phyloP scores from a whole-genome alignment of 2,888 invertebrate species.

The Ornithoptera priamus region DNA sequence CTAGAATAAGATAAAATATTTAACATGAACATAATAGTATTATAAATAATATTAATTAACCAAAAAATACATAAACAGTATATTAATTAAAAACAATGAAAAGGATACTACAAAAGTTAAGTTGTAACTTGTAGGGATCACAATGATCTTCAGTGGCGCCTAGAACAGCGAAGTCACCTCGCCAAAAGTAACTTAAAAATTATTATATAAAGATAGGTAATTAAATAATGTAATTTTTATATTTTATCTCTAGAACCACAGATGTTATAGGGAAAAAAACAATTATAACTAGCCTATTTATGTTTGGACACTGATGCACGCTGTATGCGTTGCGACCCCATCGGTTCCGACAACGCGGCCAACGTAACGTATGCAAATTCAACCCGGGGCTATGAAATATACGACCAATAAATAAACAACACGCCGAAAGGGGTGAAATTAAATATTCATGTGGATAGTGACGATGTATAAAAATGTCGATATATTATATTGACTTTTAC shows the following conservation, averaged over 20 bases:
- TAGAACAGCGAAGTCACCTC: no score
- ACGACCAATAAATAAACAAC: slow-evolving; percentile 78
- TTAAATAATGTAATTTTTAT: not conserved
- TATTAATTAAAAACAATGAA: no score
- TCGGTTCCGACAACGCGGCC: slow-evolving; percentile 55
- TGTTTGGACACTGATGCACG: slow-evolving; percentile 41
- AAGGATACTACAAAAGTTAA: no score
- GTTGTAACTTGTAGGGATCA: no score
- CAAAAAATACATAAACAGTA: no score
- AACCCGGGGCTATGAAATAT: slow-evolving; percentile 73
- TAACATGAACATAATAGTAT: no score
- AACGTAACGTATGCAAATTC: slow-evolving; percentile 68
- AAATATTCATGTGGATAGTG: slow-evolving; percentile 73
- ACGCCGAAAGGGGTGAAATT: slow-evolving; percentile 73
- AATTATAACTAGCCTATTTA: slow-evolving; percentile 12
- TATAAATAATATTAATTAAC: no score
- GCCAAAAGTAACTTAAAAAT: no score
- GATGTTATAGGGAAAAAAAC: slow-evolving; percentile 9
- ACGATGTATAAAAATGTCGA: slow-evolving; percentile 34
- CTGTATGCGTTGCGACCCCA: slow-evolving; percentile 53
- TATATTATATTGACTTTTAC: not conserved
- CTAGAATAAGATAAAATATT: no score
- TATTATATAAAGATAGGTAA: no score
- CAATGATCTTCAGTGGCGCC: no score
- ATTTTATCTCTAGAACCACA: slow-evolving; percentile 5